These are phyloP conservation scores for Sphinx pinastri DNA, from an alignment of 2,888 invertebrate species.

Conservation along the genomic window DNA sequence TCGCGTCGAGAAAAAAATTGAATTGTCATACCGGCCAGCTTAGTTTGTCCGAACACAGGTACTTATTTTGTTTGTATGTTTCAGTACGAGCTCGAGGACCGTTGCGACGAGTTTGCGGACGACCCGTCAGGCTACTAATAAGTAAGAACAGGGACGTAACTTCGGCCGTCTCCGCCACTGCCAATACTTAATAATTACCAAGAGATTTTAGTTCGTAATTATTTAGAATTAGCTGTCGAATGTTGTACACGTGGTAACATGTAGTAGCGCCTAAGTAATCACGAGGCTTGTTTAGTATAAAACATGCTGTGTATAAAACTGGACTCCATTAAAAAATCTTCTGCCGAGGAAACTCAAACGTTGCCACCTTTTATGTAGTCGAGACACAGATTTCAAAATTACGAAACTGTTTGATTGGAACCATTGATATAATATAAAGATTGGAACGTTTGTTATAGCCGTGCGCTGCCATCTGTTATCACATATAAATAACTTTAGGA, in stretches of 20 bases:
- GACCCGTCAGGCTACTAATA: constrained; percentile 42
- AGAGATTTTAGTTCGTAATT: constrained; percentile 25
- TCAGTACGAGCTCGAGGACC: constrained; percentile 90
- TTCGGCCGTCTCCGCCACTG: constrained; percentile 25
- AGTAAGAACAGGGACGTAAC: neutral
- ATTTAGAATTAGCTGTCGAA: constrained; percentile 23
- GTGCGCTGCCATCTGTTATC: constrained; percentile 21
- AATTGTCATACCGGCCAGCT: too few species aligned
- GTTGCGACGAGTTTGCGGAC: constrained; percentile 89
- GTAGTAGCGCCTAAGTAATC: neutral
- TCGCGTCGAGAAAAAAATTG: too few species aligned
- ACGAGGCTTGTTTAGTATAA: neutral
- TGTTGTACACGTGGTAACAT: constrained; percentile 15
- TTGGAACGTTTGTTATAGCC: neutral
- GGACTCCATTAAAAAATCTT: too few species aligned
- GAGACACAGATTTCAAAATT: too few species aligned
- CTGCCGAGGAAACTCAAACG: too few species aligned
- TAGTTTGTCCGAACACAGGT: too few species aligned
- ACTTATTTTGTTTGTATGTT: constrained; percentile 43
- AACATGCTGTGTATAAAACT: neutral
- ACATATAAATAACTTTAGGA: constrained; percentile 7
- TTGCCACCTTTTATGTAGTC: too few species aligned
- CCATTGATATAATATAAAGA: neutral
- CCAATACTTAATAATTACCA: constrained; percentile 26
- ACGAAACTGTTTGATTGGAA: neutral